A percentile compares a stretch with the other conserved stretches of the same genome.
Evolutionary conservation across 1,140 invertebrate genomes (phyloP).

Genomic region (Apocrypta bakeri): DNA sequence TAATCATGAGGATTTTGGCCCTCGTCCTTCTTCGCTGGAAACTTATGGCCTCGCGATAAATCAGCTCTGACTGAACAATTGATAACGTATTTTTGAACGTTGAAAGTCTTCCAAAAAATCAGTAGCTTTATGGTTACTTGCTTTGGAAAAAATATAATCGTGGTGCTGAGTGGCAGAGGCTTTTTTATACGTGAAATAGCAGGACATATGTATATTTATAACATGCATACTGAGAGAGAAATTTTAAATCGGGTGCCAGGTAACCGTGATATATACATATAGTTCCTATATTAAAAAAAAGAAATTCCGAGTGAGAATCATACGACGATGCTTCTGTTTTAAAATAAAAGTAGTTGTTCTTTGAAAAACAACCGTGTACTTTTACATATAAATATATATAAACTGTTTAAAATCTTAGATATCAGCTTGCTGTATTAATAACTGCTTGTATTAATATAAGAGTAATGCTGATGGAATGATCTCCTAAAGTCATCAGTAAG

Average conservation of each 20-base stretch:
- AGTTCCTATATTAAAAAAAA: neutral
- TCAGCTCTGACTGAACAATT: neutral
- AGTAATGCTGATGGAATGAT: too few relatives aligned
- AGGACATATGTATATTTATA: too few relatives aligned
- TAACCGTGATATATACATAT: neutral
- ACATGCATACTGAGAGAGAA: neutral
- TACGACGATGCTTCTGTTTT: neutral
- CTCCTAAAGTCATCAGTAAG: too few relatives aligned
- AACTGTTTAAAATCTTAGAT: too few relatives aligned
- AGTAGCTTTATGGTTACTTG: neutral
- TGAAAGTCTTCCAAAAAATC: neutral
- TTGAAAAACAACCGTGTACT: too few relatives aligned
- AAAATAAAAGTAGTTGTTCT: neutral
- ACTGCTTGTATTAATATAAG: too few relatives aligned
- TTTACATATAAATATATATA: too few relatives aligned
- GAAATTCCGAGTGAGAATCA: neutral
- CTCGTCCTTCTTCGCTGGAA: slow-evolving; percentile 89
- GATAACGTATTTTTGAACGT: neutral
- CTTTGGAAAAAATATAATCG: neutral
- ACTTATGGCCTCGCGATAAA: slow-evolving; percentile 80
- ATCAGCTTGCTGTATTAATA: too few relatives aligned
- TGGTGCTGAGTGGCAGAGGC: neutral
- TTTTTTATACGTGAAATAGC: neutral
- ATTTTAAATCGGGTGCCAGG: slow-evolving; percentile 20
- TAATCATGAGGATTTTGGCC: slow-evolving; percentile 82